Percentiles rank a stretch among this genome's conserved stretches.
These are phyloP conservation scores for Gymnopithys bicolor DNA, from an alignment of 2,797 vertebrate species.

Conservation along the genomic window DNA sequence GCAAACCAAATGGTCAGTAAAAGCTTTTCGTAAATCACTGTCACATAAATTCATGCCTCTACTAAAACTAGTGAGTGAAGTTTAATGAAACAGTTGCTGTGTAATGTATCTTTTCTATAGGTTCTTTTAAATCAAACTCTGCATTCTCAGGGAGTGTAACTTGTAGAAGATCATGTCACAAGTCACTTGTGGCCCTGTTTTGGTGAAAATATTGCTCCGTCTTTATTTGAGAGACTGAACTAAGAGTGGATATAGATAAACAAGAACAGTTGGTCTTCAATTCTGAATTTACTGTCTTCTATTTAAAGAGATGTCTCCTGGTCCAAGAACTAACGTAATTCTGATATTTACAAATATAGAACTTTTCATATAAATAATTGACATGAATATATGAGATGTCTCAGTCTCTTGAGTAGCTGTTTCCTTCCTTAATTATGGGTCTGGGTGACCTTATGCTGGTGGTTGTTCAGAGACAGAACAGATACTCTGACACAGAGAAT, in stretches of 20 bases:
- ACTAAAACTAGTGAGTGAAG: neutral
- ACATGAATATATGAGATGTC: neutral
- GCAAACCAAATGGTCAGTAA: neutral
- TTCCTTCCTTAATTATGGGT: neutral
- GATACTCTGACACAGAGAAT: neutral
- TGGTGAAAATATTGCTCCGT: neutral
- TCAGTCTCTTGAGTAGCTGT: neutral
- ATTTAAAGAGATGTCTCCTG: conserved; percentile 13
- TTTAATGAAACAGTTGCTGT: neutral
- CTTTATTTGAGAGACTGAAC: neutral
- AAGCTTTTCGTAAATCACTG: neutral
- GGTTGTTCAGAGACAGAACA: neutral
- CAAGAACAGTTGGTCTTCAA: neutral
- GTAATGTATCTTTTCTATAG: neutral
- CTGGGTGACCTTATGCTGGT: neutral
- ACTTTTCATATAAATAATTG: neutral
- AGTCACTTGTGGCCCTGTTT: neutral
- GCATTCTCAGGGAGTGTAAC: neutral
- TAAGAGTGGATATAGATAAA: conserved; percentile 4
- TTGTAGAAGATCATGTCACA: neutral
- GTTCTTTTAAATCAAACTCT: neutral
- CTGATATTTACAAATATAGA: neutral
- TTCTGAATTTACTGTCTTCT: conserved; percentile 5
- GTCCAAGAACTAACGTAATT: neutral
- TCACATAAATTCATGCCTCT: neutral